Percentiles rank a stretch among this genome's conserved stretches.
phyloP scores from a whole-genome alignment of 2,888 invertebrate genomes.

The Polydesmus complanatus region DNA sequence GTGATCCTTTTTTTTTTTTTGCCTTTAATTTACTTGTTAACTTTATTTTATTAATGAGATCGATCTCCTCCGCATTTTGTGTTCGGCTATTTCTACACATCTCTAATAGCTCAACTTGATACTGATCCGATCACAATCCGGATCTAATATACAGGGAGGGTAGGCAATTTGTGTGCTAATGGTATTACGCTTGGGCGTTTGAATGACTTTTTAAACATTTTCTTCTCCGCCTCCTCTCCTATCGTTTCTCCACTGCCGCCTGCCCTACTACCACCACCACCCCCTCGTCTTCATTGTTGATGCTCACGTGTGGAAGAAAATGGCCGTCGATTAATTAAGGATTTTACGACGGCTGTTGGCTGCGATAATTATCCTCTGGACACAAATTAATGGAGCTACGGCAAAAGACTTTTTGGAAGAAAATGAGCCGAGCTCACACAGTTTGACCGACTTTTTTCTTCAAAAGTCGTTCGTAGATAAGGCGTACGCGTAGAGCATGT shows the following conservation, averaged over 20 bases:
- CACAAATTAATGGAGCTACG: not conserved
- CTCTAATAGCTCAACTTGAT: no score
- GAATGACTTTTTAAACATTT: not conserved
- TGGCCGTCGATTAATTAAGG: not conserved
- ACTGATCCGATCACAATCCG: no score
- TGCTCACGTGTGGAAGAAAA: not conserved
- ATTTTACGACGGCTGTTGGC: not conserved
- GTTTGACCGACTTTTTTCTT: not conserved
- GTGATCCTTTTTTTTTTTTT: not conserved
- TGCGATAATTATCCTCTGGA: not conserved
- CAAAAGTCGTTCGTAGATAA: no score
- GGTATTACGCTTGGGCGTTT: not conserved
- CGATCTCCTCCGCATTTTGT: not conserved
- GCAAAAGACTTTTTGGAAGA: not conserved
- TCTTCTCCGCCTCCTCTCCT: no score
- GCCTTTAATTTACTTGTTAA: not conserved
- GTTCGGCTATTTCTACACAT: not conserved
- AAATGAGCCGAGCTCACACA: no score
- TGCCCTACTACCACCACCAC: no score
- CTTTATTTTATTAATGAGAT: not conserved
- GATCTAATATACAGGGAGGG: no score
- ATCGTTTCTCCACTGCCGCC: no score
- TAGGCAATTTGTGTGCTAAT: no score
- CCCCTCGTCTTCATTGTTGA: no score
- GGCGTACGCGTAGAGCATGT: no score